Conservation (phyloP, 2,888 invertebrate genomes). For the Melinaea marsaeus region DNA sequence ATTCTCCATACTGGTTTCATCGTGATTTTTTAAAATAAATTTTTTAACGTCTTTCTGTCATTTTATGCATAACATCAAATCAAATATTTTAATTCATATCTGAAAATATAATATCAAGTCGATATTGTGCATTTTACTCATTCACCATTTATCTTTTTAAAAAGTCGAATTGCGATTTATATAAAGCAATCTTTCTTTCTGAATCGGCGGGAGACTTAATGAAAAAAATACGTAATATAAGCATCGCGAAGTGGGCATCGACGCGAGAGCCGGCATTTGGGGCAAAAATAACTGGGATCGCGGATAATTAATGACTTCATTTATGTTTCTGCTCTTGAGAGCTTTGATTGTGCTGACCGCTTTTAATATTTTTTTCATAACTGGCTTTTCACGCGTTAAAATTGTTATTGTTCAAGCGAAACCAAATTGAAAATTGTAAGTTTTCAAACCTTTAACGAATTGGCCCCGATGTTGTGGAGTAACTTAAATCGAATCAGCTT, state of each 20-base stretch:
- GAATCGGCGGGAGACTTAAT: constrained; percentile 14
- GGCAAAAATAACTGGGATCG: constrained; percentile 68
- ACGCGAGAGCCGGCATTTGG: constrained; percentile 27
- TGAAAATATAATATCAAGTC: too few species aligned
- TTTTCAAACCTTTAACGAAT: constrained; percentile 47
- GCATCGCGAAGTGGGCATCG: constrained; percentile 26
- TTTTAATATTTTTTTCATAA: constrained; percentile 42
- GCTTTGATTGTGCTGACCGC: constrained; percentile 70
- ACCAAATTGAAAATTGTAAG: constrained; percentile 61
- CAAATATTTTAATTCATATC: too few species aligned
- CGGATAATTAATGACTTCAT: constrained; percentile 77
- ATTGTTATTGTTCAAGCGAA: constrained; percentile 65
- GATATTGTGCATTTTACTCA: too few species aligned
- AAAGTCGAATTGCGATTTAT: not conserved
- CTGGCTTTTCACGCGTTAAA: constrained; percentile 60
- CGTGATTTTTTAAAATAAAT: too few species aligned
- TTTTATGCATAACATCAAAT: too few species aligned
- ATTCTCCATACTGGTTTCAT: too few species aligned
- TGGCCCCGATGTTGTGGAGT: constrained; percentile 30
- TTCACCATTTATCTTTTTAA: not conserved
- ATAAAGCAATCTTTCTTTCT: constrained; percentile 10
- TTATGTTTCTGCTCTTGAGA: constrained; percentile 76
- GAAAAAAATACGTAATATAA: constrained; percentile 24
- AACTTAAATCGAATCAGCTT: constrained; percentile 30
- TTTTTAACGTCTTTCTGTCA: too few species aligned